Evolutionary conservation across 2,797 vertebrate genomes (phyloP), one percentile per base, ranked within the genome.

Genomic region (Protonibea diacanthus): DNA sequence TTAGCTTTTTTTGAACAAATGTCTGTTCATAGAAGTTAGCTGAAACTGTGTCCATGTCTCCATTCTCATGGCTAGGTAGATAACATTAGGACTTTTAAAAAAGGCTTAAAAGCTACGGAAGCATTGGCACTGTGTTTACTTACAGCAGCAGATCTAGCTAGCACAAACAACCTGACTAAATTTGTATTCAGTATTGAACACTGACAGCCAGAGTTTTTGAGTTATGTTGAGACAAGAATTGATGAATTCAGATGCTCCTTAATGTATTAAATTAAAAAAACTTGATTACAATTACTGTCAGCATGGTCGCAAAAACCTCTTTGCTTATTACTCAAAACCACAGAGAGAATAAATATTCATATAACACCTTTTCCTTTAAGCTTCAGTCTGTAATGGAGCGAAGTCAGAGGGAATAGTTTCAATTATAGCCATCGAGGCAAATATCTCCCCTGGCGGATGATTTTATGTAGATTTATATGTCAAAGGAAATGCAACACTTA

Each of bases 321-420:
- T 25, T 0, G 1, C 45, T 6, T 25, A 45, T 6, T 23, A 0
- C 38, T 53, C 11, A 1, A 56, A 80, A 42, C 38, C 56, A 25
- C 27, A 8, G 6, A 13, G 6, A 3, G 2, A 55, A 73, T 53
- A 70, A 55, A 58, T 59, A 57, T 74, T 49, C 45, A 48, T 25
- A n/a, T 1, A 21, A 65, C 7, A 38, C 33, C 33, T 9, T 25
- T 17, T 27, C 55, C 18, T 45, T 61, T 3, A 14, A 12, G 17
- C 61, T 61, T 20, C 14, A 47, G 40, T 17, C 12, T 64, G 45
- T n/a, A 1, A 1, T 7, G 2, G 15, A 6, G 20, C 18, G 42
- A 60, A 27, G 27, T 63, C 75, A 33, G 47, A 44, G 45, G 65
- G 71, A 70, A 33, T 4, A 6, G 42, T 12, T 53, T 68, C 40